Base-by-base conservation (phyloP, 2,113 vertebrate genomes). In the Chloroceryle aenea region DNA sequence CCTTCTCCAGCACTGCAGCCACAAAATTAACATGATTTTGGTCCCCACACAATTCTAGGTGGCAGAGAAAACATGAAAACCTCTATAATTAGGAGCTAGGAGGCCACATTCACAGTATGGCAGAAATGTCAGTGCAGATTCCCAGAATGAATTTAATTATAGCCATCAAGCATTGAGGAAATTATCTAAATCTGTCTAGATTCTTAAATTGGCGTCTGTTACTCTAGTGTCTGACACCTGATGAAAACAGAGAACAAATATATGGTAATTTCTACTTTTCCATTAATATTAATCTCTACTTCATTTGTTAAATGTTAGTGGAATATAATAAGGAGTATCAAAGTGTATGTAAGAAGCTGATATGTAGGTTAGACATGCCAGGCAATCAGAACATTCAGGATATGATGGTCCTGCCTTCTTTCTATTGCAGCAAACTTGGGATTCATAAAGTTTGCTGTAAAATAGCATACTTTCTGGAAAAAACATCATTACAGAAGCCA, bases 81-180 rank as follows among this genome's bases (percentile, higher is more conserved):
- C 73, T 95, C 76, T 61, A 38, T 92, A 95, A 95, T 75, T 94
- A 95, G 81, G 45, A 94, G 20, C 74, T 71, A 67, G 38, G 47
- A 93, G 55, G 62, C 36, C 67, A 69, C 20, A 64, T 48, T 92
- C 88, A 86, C 38, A 86, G 52, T 52, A 52, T 40, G 56, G 56
- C 55, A 76, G 23, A 91, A 94, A 38, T 93, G 62, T 29, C 91
- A 85, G 76, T 36, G 53, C 69, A 95, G 89, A 97, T 96, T 93
- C 93, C 45, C 36, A 89, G 87, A 93, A 95, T 95, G 90, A 96
- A 90, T 87, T 94, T 96, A 96, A 95, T 95, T 96, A 95, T 63
- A 96, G 50, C 43, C 71, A 93, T 73, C 85, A 82, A 92, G 52
- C 86, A 88, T 80, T 5, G 38, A 94, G 84, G 43, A 92, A 95